Conservation (phyloP, 35 echinoderm and acorn worm species). For the Acanthaster planci region DNA sequence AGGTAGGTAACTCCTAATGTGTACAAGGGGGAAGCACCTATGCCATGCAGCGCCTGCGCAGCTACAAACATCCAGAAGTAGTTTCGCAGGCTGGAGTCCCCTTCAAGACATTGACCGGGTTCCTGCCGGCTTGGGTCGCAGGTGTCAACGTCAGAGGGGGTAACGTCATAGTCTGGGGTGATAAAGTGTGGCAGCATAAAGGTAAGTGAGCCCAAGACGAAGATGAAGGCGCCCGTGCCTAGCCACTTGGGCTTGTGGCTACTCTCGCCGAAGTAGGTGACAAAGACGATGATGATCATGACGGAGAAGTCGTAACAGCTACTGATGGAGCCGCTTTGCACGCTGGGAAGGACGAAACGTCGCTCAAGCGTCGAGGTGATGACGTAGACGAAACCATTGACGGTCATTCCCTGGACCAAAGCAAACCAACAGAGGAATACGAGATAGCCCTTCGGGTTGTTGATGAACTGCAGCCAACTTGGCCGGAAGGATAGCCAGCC, state of each 20-base stretch:
- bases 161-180: conserved; percentile 63
- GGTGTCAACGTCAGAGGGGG: conserved; percentile 37
- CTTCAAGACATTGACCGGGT: conserved; percentile 17
- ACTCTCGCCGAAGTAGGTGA: conserved; percentile 90
- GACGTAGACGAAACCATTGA: conserved; percentile 93
- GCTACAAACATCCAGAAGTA: conserved; percentile 88
- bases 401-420: conserved; percentile 85
- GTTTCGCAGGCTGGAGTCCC: conserved; percentile 57
- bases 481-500: conserved; percentile 60
- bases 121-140: conserved; percentile 56
- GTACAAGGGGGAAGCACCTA: conserved; percentile 91
- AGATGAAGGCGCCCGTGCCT: conserved; percentile 73
- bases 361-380: conserved; percentile 80
- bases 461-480: conserved; percentile 59
- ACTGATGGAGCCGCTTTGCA: conserved; percentile 77
- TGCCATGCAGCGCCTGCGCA: conserved; percentile 82
- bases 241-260: conserved; percentile 87
- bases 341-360: conserved; percentile 81
- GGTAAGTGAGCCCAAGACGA: conserved; percentile 66
- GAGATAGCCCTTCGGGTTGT: conserved; percentile 80
- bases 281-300: conserved; percentile 80
- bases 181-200: conserved; percentile 89
- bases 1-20: conserved; percentile 83
- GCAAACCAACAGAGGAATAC: conserved; percentile 81
- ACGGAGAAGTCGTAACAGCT: conserved; percentile 96